Percentiles rank a stretch among this genome's conserved stretches.
Conservation (phyloP, 2,797 vertebrate genomes). For the Eupleurogrammus muticus region DNA sequence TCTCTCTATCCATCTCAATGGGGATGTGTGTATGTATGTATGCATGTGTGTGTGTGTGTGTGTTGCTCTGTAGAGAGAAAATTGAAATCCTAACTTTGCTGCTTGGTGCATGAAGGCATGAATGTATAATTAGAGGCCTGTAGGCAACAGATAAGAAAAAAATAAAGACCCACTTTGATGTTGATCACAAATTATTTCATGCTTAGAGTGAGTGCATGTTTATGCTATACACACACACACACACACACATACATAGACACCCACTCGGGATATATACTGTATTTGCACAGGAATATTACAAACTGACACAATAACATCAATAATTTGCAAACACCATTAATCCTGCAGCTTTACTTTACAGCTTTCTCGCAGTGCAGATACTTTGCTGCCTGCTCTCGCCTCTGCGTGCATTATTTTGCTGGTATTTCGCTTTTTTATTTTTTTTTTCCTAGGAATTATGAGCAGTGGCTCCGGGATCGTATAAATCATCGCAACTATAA, state of each 20-base stretch:
- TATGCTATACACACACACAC: not conserved
- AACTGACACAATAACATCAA: conserved; percentile 41
- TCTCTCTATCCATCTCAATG: conserved; percentile 34
- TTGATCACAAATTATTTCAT: conserved; percentile 73
- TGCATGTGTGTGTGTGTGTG: not conserved
- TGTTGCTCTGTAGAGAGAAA: conserved; percentile 53
- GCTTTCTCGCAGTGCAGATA: no score
- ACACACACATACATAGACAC: not conserved
- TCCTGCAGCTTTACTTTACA: conserved; percentile 3
- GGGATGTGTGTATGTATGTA: not conserved
- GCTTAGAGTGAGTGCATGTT: conserved; percentile 48
- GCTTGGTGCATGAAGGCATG: conserved; percentile 56
- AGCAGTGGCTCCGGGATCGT: no score
- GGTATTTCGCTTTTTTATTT: no score
- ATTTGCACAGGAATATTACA: conserved; percentile 6
- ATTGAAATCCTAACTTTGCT: conserved; percentile 66
- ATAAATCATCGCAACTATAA: no score
- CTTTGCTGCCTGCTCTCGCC: no score
- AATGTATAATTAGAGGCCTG: conserved; percentile 75
- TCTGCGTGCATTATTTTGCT: no score
- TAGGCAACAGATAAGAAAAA: conserved; percentile 76
- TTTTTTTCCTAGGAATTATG: no score
- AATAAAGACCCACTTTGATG: conserved; percentile 78
- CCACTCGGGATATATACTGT: conserved; percentile 15
- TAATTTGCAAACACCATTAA: conserved; percentile 36